These are phyloP conservation scores for Deilephila elpenor DNA, from an alignment of 2,888 invertebrate species.

Conservation along the genomic window DNA sequence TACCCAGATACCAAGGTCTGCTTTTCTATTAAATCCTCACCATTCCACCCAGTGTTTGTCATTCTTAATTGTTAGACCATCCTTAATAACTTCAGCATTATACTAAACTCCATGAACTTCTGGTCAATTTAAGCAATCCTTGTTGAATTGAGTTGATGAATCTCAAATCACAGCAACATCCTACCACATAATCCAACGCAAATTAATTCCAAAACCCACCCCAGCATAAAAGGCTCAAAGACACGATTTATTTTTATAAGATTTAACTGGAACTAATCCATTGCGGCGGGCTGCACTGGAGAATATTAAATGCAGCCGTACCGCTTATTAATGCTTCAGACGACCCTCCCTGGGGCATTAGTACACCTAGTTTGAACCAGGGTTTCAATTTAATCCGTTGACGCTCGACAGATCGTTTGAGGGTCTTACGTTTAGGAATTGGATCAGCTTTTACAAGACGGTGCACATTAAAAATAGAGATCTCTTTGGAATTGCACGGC, in stretches of 20 bases:
- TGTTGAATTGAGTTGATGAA: too few species aligned
- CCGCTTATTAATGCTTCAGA: conserved; percentile 29
- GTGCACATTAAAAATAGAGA: background rate
- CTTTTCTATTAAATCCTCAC: too few species aligned
- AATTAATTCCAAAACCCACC: background rate
- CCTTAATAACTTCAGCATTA: too few species aligned
- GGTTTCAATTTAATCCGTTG: conserved; percentile 29
- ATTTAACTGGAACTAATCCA: conserved; percentile 21
- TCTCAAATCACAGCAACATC: too few species aligned
- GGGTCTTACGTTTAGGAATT: conserved; percentile 6
- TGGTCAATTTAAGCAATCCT: too few species aligned
- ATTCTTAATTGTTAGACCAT: too few species aligned
- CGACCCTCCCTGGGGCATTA: conserved; percentile 23
- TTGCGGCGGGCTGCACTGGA: conserved; percentile 6
- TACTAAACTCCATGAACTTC: too few species aligned
- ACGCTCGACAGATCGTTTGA: background rate
- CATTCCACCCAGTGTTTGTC: too few species aligned
- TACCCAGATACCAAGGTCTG: too few species aligned
- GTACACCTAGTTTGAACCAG: conserved; percentile 29
- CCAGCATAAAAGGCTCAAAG: background rate
- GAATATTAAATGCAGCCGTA: conserved; percentile 33
- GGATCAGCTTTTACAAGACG: conserved; percentile 6
- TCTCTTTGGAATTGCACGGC: background rate
- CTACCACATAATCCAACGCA: background rate
- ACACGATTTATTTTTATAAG: background rate